Evolutionary conservation across 2,113 vertebrate genomes (phyloP), one percentile per base, ranked within the genome.

Genomic region (Hippocampus mohnikei): DNA sequence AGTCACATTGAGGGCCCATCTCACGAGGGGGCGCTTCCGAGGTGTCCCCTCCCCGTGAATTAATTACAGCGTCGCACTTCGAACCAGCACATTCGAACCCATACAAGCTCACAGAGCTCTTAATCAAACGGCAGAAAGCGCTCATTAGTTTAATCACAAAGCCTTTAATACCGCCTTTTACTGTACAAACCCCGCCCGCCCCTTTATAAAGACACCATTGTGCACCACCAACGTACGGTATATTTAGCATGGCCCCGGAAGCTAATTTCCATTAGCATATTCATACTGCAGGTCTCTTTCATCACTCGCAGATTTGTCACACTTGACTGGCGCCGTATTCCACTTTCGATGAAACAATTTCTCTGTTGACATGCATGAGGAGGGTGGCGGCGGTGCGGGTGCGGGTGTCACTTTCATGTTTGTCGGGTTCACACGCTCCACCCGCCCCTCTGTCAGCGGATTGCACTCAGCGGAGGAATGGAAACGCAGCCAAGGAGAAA

Each of bases 11-110:
- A 44, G 42, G 42, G 10, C 42, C 12, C 2, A 44, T 44, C 42
- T 44, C 42, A 12, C 42, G 9, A 44, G 10, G 42, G 10, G 42
- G 42, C 8, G 41, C 75, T 86, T 82, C 81, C 29, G 67, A 85
- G 76, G 73, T 73, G 65, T 52, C 70, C 81, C 77, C 72, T 71
- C 71, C 73, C 52, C 70, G 77, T 81, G 84, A 91, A 91, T 88
- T 88, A 91, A 91, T 91, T 89, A 90, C 76, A 67, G 81, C 88
- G 87, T 90, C 12, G 3, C 91, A 91, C 91, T 93, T 88, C 91
- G 81, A 84, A 75, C 61, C 52, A 62, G 80, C 82, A 83, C 88
- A 92, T 86, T 86, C 90, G 88, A 86, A 84, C 82, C 82, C 76
- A 8, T 20, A 65, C 66, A 52, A 81, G 77, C 79, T 64, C 77